A percentile compares a stretch with the other conserved stretches of the same genome.
Evolutionary conservation across 2,888 invertebrate species (phyloP).

Genomic region (Trachelus stipa): DNA sequence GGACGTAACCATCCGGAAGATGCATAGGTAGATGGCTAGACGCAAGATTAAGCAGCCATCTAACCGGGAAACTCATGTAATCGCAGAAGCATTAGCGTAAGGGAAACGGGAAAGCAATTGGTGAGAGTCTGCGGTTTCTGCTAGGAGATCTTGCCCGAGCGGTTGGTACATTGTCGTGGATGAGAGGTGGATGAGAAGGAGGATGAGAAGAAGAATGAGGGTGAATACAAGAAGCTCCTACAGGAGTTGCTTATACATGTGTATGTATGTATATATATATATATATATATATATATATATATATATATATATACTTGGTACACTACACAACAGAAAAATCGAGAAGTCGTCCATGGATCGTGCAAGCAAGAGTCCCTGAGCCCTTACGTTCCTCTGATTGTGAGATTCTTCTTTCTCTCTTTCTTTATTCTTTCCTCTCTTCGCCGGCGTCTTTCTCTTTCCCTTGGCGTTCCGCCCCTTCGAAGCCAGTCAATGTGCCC

Average conservation of each 20-base stretch:
- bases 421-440: background rate
- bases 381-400: no score
- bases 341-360: background rate
- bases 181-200: conserved; percentile 6
- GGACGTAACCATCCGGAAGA: no score
- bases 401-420: conserved; percentile 4
- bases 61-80: background rate
- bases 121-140: conserved; percentile 32
- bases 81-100: conserved; percentile 7
- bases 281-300: no score
- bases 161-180: background rate
- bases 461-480: background rate
- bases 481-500: no score
- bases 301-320: no score
- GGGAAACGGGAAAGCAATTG: conserved; percentile 25
- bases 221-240: no score
- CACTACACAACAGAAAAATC: background rate
- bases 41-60: no score
- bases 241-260: no score
- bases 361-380: no score
- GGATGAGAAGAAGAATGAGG: conserved; percentile 10
- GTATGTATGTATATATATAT: no score
- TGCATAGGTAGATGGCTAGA: no score
- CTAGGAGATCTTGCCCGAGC: no score
- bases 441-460: background rate